These are phyloP conservation scores for Monarcha castaneiventris DNA, from an alignment of 2,113 vertebrate genomes.

Conservation along the genomic window DNA sequence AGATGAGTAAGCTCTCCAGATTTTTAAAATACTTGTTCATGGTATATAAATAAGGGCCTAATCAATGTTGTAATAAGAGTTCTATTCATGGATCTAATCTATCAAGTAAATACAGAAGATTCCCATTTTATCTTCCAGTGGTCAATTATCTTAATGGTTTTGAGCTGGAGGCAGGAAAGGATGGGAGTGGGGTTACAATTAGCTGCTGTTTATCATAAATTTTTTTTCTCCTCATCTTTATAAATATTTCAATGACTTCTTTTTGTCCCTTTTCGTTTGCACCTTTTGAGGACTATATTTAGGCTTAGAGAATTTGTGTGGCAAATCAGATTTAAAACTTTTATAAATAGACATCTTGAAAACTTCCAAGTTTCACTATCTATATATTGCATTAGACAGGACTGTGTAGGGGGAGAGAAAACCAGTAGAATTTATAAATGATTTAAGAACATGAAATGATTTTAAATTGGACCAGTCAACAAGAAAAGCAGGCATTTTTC, in stretches of 20 bases:
- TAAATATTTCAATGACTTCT: conserved; percentile 33
- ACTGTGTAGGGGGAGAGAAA: not conserved
- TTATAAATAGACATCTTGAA: not conserved
- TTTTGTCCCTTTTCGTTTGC: conserved; percentile 33
- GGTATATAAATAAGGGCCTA: not conserved
- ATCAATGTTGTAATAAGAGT: not conserved
- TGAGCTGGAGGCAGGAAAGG: not conserved
- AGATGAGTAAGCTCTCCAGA: not conserved
- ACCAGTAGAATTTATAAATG: conserved; percentile 13
- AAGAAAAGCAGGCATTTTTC: conserved; percentile 1
- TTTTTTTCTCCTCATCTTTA: not conserved
- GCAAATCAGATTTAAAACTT: conserved; percentile 20
- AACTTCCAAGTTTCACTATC: not conserved
- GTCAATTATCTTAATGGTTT: not conserved
- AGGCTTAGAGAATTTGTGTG: not conserved
- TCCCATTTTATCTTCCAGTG: not conserved
- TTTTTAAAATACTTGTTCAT: not conserved
- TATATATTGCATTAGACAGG: not conserved
- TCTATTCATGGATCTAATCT: not conserved
- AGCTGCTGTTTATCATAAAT: not conserved
- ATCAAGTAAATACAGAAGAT: not conserved
- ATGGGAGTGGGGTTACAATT: not conserved
- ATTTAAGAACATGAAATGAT: conserved; percentile 25
- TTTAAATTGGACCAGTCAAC: conserved; percentile 28
- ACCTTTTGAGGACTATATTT: conserved; percentile 17